These are phyloP conservation scores for Tangara arthus DNA, from an alignment of 2,797 vertebrate species.

Conservation along the genomic window DNA sequence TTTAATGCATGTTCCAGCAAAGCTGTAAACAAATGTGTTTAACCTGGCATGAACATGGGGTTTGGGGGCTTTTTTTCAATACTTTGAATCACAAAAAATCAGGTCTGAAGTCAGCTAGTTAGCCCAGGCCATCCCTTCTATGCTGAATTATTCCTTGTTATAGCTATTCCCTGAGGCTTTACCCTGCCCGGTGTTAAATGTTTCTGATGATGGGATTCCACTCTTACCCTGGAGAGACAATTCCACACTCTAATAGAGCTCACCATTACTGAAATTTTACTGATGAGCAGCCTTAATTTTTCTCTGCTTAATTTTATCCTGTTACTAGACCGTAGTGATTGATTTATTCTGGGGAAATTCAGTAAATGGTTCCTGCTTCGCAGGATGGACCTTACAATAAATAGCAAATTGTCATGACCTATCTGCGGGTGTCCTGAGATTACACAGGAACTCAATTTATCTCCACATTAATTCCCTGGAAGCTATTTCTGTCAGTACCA, in stretches of 20 bases:
- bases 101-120: not conserved
- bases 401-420: slow-evolving; percentile 58
- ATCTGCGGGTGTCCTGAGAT: slow-evolving; percentile 58
- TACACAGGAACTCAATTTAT: slow-evolving; percentile 59
- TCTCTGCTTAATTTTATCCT: slow-evolving; percentile 53
- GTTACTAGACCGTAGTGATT: slow-evolving; percentile 30
- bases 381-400: slow-evolving; percentile 60
- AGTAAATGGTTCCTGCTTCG: slow-evolving; percentile 54
- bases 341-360: slow-evolving; percentile 58
- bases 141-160: not conserved
- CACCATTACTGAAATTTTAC: slow-evolving; percentile 40
- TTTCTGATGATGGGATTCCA: not conserved
- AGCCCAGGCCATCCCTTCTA: not conserved
- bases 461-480: slow-evolving; percentile 43
- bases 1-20: not conserved
- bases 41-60: not conserved
- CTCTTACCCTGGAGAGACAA: slow-evolving; percentile 31
- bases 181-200: not conserved
- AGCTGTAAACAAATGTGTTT: not conserved
- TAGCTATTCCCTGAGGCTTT: slow-evolving; percentile 12
- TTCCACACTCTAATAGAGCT: slow-evolving; percentile 43
- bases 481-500: slow-evolving; percentile 43
- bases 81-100: not conserved
- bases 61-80: not conserved
- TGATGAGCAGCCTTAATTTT: slow-evolving; percentile 50